These are phyloP conservation scores for Oedothorax gibbosus DNA, from an alignment of 1,140 invertebrate genomes.

Conservation along the genomic window DNA sequence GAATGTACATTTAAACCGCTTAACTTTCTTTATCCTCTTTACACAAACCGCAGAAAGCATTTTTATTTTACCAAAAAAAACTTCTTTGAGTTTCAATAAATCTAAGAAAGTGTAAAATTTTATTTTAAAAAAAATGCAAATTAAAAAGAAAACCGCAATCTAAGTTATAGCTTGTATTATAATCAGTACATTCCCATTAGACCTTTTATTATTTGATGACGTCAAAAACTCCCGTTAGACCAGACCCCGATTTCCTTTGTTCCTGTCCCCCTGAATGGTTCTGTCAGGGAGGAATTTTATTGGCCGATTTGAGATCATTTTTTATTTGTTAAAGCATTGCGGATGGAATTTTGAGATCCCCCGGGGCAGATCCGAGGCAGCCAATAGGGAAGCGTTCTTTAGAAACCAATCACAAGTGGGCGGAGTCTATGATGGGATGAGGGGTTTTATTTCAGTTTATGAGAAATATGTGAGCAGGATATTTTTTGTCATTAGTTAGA, in stretches of 20 bases:
- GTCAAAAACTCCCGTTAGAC: too few relatives aligned
- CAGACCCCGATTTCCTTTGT: background rate
- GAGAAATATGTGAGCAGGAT: background rate
- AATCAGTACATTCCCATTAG: too few relatives aligned
- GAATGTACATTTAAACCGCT: too few relatives aligned
- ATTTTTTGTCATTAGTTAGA: background rate
- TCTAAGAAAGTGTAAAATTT: too few relatives aligned
- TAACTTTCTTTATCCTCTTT: too few relatives aligned
- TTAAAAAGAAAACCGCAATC: too few relatives aligned
- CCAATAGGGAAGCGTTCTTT: conserved; percentile 32
- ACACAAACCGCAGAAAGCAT: too few relatives aligned
- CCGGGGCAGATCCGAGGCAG: conserved; percentile 21
- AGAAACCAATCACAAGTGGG: conserved; percentile 29
- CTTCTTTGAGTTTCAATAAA: too few relatives aligned
- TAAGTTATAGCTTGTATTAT: too few relatives aligned
- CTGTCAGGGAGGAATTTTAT: conserved; percentile 43
- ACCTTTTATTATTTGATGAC: too few relatives aligned
- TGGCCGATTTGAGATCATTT: conserved; percentile 50
- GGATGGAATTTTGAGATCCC: conserved; percentile 51
- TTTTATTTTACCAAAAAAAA: too few relatives aligned
- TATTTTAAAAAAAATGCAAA: too few relatives aligned
- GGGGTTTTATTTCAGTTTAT: background rate
- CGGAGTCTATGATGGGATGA: background rate
- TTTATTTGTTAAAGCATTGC: conserved; percentile 57
- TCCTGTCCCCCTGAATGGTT: conserved; percentile 5